phyloP scores from a whole-genome alignment of 2,797 vertebrate genomes.

The Lagocephalus sceleratus region DNA sequence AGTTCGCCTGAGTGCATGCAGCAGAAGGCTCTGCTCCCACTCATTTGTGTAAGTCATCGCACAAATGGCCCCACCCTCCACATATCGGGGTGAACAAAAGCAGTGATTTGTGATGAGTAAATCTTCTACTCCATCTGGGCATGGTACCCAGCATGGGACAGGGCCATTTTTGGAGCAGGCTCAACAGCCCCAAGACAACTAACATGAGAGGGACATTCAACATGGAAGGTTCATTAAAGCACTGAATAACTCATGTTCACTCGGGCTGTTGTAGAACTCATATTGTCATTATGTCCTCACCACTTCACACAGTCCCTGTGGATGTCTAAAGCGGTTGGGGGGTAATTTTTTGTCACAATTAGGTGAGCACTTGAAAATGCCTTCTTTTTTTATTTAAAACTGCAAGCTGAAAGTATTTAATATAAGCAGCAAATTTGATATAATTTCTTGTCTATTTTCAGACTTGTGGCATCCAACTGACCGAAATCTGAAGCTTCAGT shows the following conservation, averaged over 20 bases:
- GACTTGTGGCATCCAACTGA: constrained; percentile 31
- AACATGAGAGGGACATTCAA: constrained; percentile 32
- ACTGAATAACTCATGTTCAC: constrained; percentile 55
- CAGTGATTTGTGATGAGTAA: constrained; percentile 7
- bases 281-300: constrained; percentile 37
- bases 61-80: constrained; percentile 29
- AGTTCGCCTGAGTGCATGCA: constrained; percentile 52
- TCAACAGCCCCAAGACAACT: constrained; percentile 31
- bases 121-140: constrained; percentile 59
- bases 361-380: too few relatives aligned
- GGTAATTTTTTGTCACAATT: constrained; percentile 7
- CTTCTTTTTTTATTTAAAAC: too few relatives aligned
- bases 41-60: constrained; percentile 23
- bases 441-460: constrained; percentile 38
- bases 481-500: constrained; percentile 34
- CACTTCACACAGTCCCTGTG: constrained; percentile 40
- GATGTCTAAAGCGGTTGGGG: constrained; percentile 23
- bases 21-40: constrained; percentile 51
- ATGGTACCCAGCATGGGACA: constrained; percentile 36
- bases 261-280: constrained; percentile 36
- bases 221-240: constrained; percentile 36
- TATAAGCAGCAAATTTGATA: not conserved
- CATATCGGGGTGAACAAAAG: constrained; percentile 36
- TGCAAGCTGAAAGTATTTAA: too few relatives aligned
- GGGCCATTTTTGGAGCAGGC: constrained; percentile 19